A percentile compares a stretch with the other conserved stretches of the same genome.
phyloP scores from a whole-genome alignment of 2,113 vertebrate species.

The Nestor notabilis region DNA sequence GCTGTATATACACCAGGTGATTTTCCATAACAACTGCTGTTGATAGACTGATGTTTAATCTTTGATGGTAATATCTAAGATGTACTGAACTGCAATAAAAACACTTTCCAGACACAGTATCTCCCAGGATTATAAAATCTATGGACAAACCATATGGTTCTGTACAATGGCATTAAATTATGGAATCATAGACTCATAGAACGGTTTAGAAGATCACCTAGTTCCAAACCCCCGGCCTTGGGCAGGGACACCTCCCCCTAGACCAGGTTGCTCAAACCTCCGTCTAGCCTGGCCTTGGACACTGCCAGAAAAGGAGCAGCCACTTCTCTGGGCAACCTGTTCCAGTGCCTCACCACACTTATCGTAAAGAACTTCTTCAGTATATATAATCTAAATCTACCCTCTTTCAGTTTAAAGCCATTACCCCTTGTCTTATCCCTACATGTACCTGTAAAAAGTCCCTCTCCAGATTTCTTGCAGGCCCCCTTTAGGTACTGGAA shows the following conservation, averaged over 20 bases:
- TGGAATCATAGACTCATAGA: not conserved
- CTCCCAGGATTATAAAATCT: constrained; percentile 29
- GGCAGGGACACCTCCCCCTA: not conserved
- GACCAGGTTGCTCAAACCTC: not conserved
- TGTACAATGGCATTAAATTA: constrained; percentile 13
- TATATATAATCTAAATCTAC: not conserved
- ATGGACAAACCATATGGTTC: constrained; percentile 25
- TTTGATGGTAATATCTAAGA: constrained; percentile 23
- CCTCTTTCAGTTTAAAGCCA: not conserved
- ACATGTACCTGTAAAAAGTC: not conserved
- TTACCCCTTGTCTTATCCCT: not conserved
- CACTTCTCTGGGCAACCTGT: not conserved
- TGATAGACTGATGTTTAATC: constrained; percentile 51
- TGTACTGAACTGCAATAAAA: constrained; percentile 31
- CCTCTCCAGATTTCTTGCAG: not conserved
- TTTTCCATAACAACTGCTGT: constrained; percentile 45
- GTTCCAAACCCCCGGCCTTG: not conserved
- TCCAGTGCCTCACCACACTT: not conserved
- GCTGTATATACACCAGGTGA: constrained; percentile 52
- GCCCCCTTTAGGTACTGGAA: not conserved
- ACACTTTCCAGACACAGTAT: constrained; percentile 9
- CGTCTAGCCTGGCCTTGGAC: not conserved
- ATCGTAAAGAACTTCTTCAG: not conserved
- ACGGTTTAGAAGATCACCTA: not conserved
- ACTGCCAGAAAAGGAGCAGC: not conserved